phyloP scores from a whole-genome alignment of 1,140 invertebrate species.

The Apocrypta bakeri region DNA sequence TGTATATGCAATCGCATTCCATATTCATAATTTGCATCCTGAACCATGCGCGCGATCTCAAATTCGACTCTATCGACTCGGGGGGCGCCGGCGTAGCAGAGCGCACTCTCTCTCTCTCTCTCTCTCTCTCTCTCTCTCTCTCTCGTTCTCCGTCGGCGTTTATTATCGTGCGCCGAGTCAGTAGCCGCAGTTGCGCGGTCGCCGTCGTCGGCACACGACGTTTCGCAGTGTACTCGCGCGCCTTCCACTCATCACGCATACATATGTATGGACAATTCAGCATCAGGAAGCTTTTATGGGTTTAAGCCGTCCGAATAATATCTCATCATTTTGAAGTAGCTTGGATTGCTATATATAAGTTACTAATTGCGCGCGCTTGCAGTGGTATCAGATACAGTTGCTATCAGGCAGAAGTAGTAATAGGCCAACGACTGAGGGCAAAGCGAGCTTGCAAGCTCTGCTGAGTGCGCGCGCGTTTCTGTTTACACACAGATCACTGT shows the following conservation, averaged over 20 bases:
- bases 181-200: conserved; percentile 55
- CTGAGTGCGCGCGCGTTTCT: neutral
- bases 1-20: too few species aligned
- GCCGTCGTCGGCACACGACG: conserved; percentile 40
- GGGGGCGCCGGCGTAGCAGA: conserved; percentile 26
- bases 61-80: conserved; percentile 24
- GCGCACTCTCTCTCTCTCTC: neutral
- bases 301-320: too few species aligned
- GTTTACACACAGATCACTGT: neutral
- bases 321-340: too few species aligned
- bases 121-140: neutral
- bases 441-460: neutral
- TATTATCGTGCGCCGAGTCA: conserved; percentile 57
- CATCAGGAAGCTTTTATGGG: too few species aligned
- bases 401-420: neutral
- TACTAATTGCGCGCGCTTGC: too few species aligned
- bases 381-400: neutral
- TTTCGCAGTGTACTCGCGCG: neutral
- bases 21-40: too few species aligned
- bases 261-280: neutral
- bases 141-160: conserved; percentile 10
- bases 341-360: too few species aligned
- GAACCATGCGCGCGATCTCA: conserved; percentile 25
- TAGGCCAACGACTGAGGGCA: neutral
- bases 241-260: neutral